A percentile compares a stretch with the other conserved stretches of the same genome.
Evolutionary conservation across 2,113 vertebrate species (phyloP).

Genomic region (Rostratula benghalensis): DNA sequence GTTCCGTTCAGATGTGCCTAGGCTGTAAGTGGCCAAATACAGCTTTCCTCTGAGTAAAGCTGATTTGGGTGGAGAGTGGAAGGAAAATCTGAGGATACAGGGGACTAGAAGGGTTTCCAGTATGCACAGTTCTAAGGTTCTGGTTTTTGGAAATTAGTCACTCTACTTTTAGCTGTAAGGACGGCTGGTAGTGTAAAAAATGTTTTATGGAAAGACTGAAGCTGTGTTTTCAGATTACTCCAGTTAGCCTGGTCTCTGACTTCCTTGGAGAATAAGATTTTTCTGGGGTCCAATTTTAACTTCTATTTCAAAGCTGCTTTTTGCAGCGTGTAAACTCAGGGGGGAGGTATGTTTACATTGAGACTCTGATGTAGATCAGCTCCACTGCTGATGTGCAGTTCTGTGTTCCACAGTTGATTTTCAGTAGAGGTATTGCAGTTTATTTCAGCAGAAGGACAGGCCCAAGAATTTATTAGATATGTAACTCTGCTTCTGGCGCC

Average conservation of each 20-base stretch:
- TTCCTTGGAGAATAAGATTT: background rate
- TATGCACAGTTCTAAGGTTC: background rate
- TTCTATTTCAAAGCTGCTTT: background rate
- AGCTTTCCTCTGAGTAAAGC: background rate
- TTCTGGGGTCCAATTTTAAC: background rate
- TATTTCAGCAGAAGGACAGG: constrained; percentile 9
- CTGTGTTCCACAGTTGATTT: background rate
- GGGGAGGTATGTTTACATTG: constrained; percentile 25
- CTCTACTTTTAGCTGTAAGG: background rate
- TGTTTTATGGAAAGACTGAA: background rate
- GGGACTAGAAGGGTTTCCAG: background rate
- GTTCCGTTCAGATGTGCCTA: background rate
- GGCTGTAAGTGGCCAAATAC: background rate
- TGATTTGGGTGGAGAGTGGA: background rate
- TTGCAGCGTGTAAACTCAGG: background rate
- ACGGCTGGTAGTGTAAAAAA: background rate
- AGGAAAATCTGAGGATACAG: background rate
- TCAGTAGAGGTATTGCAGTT: background rate
- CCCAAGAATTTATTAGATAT: constrained; percentile 11
- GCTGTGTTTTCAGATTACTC: background rate
- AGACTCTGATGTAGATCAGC: background rate
- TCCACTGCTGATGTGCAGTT: background rate
- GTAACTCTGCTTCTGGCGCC: background rate
- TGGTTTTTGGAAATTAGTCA: background rate
- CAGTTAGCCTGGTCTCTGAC: background rate